phyloP scores from a whole-genome alignment of 2,113 vertebrate species.

The Mustela nigripes region DNA sequence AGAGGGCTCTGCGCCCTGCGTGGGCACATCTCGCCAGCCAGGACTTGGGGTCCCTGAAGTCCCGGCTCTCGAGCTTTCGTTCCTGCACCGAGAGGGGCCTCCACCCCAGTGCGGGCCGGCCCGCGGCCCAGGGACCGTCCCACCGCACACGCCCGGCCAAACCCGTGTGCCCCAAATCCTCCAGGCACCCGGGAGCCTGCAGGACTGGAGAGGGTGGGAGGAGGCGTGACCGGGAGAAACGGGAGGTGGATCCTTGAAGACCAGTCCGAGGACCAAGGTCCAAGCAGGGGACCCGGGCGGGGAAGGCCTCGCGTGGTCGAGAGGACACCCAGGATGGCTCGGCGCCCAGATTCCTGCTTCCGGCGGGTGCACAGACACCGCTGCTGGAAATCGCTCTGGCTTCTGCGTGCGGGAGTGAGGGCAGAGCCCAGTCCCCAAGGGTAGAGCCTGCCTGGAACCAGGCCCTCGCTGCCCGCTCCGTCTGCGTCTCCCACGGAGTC shows the following conservation, averaged over 20 bases:
- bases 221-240: rapidly evolving
- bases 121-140: neutral
- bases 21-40: rapidly evolving
- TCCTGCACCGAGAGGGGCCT: neutral
- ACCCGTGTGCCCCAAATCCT: rapidly evolving
- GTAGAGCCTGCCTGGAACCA: rapidly evolving
- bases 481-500: neutral
- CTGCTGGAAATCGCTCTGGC: rapidly evolving
- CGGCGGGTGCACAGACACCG: neutral
- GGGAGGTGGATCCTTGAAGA: neutral
- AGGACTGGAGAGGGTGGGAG: too few relatives aligned
- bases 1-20: rapidly evolving
- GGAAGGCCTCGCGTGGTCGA: rapidly evolving
- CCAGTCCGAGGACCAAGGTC: rapidly evolving
- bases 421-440: neutral
- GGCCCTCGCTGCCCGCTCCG: rapidly evolving
- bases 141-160: rapidly evolving
- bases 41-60: neutral
- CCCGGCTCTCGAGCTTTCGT: neutral
- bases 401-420: rapidly evolving
- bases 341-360: rapidly evolving
- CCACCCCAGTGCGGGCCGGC: rapidly evolving
- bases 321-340: neutral
- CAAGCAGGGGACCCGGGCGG: neutral
- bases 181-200: rapidly evolving